These are phyloP conservation scores for Cheilosia vernalis DNA, from an alignment of 2,888 invertebrate species.

Conservation along the genomic window DNA sequence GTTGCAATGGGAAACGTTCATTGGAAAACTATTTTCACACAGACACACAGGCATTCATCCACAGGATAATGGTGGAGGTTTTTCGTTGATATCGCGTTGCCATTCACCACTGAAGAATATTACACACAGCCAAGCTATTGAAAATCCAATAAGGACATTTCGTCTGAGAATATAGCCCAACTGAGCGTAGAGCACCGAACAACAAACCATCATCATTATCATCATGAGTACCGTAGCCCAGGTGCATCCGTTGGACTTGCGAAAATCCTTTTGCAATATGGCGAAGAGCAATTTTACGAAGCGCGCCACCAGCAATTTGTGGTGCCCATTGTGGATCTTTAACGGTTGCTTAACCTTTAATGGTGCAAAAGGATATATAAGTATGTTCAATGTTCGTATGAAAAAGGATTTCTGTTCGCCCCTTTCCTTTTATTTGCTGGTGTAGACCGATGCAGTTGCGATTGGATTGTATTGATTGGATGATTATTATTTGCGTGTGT, in stretches of 20 bases:
- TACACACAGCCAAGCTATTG: constrained; percentile 67
- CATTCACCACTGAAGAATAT: constrained; percentile 40
- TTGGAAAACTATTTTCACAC: constrained; percentile 70
- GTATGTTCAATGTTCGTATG: background rate
- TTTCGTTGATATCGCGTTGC: constrained; percentile 59
- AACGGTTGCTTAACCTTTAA: constrained; percentile 74
- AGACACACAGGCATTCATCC: constrained; percentile 32
- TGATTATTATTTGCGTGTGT: constrained; percentile 69
- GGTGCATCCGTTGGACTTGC: constrained; percentile 56
- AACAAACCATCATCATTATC: constrained; percentile 34
- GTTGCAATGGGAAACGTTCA: constrained; percentile 53
- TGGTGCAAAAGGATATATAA: constrained; percentile 58
- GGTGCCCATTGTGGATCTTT: constrained; percentile 74
- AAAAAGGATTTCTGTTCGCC: constrained; percentile 49
- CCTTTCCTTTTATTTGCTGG: constrained; percentile 7
- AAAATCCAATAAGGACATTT: constrained; percentile 72
- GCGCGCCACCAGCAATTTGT: constrained; percentile 70
- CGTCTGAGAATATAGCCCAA: constrained; percentile 1
- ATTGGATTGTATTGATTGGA: constrained; percentile 33
- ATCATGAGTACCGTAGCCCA: constrained; percentile 29
- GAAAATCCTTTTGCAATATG: constrained; percentile 59
- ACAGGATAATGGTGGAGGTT: constrained; percentile 53
- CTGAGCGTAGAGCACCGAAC: constrained; percentile 9
- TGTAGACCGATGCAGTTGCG: background rate
- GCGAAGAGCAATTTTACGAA: constrained; percentile 51